Base-by-base conservation (phyloP, 2,113 vertebrate species). In the Spizaetus ornatus region DNA sequence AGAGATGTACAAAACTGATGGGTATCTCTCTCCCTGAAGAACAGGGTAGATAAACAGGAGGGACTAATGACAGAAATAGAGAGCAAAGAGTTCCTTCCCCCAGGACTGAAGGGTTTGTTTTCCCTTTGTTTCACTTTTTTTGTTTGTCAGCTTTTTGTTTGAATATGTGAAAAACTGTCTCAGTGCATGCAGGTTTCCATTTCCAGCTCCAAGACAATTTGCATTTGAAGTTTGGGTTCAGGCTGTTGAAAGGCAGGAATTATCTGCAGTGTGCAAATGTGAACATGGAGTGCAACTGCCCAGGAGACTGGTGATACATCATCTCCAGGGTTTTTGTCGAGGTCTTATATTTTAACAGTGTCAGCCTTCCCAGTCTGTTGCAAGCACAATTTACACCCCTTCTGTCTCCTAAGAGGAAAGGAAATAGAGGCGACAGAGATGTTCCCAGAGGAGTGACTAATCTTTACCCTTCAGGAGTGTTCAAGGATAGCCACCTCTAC, bases 371-470 rank as follows among this genome's bases (percentile, higher is more conserved):
- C 74, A 67, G 87, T 81, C 93, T 80, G 48, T 93, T 94, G 87
- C 84, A 83, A 90, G 87, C 84, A 96, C 79, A 82, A 96, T 95
- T 97, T 96, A 97, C 85, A 95, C 90, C 82, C 87, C n/a, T 94
- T 94, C 93, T 95, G 77, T 93, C 78, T 96, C 94, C 87, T 83
- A 90, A 90, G 89, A 94, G 81, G 59, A 74, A 72, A 91, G 78
- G 76, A 93, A 97, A 92, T 84, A 61, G 86, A 94, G 78, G 89
- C 5, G 16, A 86, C 94, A 94, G 70, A 94, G 89, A 78, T 85
- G 53, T 82, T 95, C 78, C 94, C 95, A 80, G 47, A 62, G 88
- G 90, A 90, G 92, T 93, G 77, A 96, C 93, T 97, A 95, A 91
- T 96, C 79, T 95, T 97, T 89, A 82, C 74, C 94, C 97, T 97